Base-by-base conservation (phyloP, 2,113 vertebrate species). In the Dascyllus trimaculatus region DNA sequence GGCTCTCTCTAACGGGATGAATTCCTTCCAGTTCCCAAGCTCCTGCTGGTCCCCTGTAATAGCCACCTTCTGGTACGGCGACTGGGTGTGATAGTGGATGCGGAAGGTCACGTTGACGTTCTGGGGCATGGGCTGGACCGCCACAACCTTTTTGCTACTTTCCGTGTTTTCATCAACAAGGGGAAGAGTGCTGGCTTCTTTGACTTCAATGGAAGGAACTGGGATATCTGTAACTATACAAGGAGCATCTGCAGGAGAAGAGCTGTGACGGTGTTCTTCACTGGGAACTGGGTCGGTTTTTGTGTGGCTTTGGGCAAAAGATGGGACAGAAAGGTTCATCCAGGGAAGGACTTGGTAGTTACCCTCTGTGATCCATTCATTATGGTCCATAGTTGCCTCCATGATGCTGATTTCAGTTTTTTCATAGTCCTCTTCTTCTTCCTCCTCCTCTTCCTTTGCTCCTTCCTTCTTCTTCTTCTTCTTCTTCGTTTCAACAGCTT, bases 11-110 rank as follows among this genome's bases (percentile, higher is more conserved):
- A 99, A 93, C 0, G 95, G 95, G 29, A 97, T 43, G 0, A 95
- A 97, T 11, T 81, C 85, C 32, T 92, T 90, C 98, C 98, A 99
- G 62, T 91, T 91, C 14, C 98, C 98, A 0, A 99, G 92, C 57
- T 93, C 95, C 88, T 93, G 93, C 0, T 95, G 96, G 91, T 96
- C 95, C 19, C 98, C 98, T 0, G 95, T 97, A 22, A 99, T 86
- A 0, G 96, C 97, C 8, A 99, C 71, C 40, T 91, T 82, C 77
- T 98, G 96, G 2, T 81, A 52, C 0, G 92, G 86, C 0, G 94
- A 93, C 48, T 89, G 78, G 0, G 96, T 96, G 82, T 96, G 25
- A 77, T 99, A 99, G 79, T 99, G 98, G 25, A 98, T 92, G 0
- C 94, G 91, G 91, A 99, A 98, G 65, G 81, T 93, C 83, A 99